phyloP scores from a whole-genome alignment of 2,888 invertebrate species.

The Zygothrica quintamaculata region DNA sequence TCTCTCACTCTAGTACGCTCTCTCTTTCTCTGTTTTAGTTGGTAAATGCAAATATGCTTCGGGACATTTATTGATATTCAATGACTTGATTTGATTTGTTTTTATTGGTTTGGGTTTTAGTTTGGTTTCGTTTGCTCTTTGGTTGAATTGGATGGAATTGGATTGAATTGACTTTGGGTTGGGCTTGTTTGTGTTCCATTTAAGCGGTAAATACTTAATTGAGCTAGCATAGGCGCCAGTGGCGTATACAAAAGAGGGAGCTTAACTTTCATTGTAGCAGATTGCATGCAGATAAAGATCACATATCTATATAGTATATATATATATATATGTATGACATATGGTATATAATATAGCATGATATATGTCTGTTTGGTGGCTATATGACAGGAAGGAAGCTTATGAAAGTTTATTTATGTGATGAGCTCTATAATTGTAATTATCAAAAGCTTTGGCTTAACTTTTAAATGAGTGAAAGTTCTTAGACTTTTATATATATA shows the following conservation, averaged over 20 bases:
- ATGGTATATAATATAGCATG: neutral
- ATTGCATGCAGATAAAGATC: no score
- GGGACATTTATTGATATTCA: neutral
- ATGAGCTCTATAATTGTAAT: neutral
- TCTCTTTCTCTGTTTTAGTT: neutral
- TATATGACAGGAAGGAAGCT: no score
- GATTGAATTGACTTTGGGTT: constrained; percentile 10
- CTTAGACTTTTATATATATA: no score
- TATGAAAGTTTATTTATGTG: no score
- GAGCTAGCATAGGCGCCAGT: constrained; percentile 12
- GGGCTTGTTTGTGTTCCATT: constrained; percentile 24
- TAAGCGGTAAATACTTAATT: constrained; percentile 49
- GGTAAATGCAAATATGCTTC: constrained; percentile 3
- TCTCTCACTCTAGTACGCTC: constrained; percentile 2
- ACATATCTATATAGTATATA: no score
- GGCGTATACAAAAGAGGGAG: neutral
- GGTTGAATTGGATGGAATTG: constrained; percentile 12
- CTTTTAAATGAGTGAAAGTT: constrained; percentile 16
- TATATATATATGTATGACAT: no score
- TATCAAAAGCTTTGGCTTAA: neutral
- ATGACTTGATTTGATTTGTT: neutral
- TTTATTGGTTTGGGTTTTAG: neutral
- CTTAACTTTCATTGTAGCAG: no score
- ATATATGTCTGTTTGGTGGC: neutral
- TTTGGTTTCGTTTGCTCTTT: neutral